A percentile compares a stretch with the other conserved stretches of the same genome.
phyloP scores from a whole-genome alignment of 1,140 invertebrate genomes.

The Nautilus pompilius region DNA sequence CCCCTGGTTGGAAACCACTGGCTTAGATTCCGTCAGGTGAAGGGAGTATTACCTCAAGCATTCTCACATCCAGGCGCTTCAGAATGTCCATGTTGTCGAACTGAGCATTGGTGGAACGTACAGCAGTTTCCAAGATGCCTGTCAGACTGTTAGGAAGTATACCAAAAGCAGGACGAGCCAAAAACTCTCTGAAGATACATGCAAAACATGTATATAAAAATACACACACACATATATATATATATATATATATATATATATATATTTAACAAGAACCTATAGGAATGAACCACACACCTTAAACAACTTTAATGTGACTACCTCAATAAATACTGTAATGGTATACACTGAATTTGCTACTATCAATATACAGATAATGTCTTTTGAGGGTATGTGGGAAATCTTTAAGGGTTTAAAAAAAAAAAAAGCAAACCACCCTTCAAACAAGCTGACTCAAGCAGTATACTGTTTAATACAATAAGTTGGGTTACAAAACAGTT shows the following conservation, averaged over 20 bases:
- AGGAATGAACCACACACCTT: background rate
- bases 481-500: no score
- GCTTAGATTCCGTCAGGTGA: background rate
- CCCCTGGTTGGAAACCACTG: no score
- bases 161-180: conserved; percentile 82
- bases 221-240: background rate
- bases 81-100: conserved; percentile 89
- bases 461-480: no score
- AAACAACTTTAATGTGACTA: no score
- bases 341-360: no score
- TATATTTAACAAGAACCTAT: background rate
- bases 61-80: conserved; percentile 78
- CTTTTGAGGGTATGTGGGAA: no score
- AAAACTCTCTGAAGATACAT: conserved; percentile 68
- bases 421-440: no score
- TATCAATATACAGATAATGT: no score
- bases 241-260: background rate
- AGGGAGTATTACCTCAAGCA: conserved; percentile 62
- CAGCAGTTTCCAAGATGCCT: conserved; percentile 84
- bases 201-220: conserved; percentile 41
- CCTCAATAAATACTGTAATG: no score
- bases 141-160: conserved; percentile 86
- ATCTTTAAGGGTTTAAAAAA: no score
- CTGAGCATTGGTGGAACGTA: conserved; percentile 91
- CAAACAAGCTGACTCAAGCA: no score